Evolutionary conservation across 2,797 vertebrate species (phyloP), one percentile per base, ranked within the genome.

Genomic region (Percopsis omiscomaycus): DNA sequence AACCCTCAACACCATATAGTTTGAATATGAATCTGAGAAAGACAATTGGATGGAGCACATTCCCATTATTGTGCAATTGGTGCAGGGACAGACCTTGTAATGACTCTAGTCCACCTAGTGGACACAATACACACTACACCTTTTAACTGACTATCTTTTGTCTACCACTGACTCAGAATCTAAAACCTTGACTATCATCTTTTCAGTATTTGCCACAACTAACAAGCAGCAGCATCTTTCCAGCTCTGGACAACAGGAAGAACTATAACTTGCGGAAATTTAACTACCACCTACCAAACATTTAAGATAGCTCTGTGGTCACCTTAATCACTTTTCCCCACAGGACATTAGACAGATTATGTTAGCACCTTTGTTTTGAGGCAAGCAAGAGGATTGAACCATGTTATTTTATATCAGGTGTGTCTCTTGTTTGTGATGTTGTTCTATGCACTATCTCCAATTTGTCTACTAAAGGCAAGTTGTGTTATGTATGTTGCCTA

Each of bases 211-310:
- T 98, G 71, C 96, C 96, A 13, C 96, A 97, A 89, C 85, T 98
- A 69, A 95, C 95, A 9, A 83, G 90, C 80, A 94, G 93, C 68
- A 93, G 91, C 5, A 59, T 93, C 80, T 94, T 97, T 65, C 96
- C 96, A 30, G 89, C 93, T 12, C 61, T 95, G 93, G 95, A 98
- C 68, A 93, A 85, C 75, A 96, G 94, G 85, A 96, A 95, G 69
- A 91, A 91, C 86, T 93, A 89, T 86, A 94, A 77, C 78, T 84
- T 93, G 59, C 92, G 88, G 79, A 96, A 92, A 84, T 90, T 94
- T 55, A 95, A 94, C 90, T 98, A 93, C 70, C 95, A 89, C 67
- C 94, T 98, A 1, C 96, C 96, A 3, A 96, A 96, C 88, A 98
- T 99, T 88, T 98, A 89, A 91, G 28, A 55, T 0, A 3, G 8